Conservation (phyloP, 2,797 vertebrate genomes). For the Crotalus adamanteus region DNA sequence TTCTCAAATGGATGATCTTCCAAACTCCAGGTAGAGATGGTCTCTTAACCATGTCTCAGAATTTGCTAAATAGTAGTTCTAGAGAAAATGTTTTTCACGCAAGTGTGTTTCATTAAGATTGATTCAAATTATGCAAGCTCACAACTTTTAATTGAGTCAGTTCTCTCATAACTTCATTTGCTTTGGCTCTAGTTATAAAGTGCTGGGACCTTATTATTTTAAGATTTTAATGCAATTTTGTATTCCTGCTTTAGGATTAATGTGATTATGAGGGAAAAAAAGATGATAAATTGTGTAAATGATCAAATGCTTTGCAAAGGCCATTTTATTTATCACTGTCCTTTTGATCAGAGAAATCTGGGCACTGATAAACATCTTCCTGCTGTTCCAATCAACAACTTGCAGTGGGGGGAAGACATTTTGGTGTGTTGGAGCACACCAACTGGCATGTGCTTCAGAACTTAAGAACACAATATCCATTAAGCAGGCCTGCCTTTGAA, state of each 20-base stretch:
- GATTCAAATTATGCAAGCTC: background rate
- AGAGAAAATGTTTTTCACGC: background rate
- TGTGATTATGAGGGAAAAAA: background rate
- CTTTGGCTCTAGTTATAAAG: background rate
- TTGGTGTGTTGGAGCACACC: background rate
- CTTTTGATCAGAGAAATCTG: background rate
- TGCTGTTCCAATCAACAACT: background rate
- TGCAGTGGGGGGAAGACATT: background rate
- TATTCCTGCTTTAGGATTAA: background rate
- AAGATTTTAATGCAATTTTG: background rate
- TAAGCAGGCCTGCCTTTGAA: background rate
- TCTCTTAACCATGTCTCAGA: background rate
- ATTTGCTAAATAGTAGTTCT: background rate
- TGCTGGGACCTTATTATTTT: background rate
- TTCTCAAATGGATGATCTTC: conserved; percentile 46
- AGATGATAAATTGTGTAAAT: background rate
- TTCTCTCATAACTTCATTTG: background rate
- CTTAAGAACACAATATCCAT: background rate
- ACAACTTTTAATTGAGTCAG: background rate
- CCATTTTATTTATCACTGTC: background rate
- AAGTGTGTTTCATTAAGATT: background rate
- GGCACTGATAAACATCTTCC: background rate
- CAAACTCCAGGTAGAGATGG: conserved; percentile 29
- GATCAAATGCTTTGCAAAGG: background rate
- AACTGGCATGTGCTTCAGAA: background rate